These are phyloP conservation scores for Cephalopterus ornatus DNA, from an alignment of 2,113 vertebrate genomes.

Conservation along the genomic window DNA sequence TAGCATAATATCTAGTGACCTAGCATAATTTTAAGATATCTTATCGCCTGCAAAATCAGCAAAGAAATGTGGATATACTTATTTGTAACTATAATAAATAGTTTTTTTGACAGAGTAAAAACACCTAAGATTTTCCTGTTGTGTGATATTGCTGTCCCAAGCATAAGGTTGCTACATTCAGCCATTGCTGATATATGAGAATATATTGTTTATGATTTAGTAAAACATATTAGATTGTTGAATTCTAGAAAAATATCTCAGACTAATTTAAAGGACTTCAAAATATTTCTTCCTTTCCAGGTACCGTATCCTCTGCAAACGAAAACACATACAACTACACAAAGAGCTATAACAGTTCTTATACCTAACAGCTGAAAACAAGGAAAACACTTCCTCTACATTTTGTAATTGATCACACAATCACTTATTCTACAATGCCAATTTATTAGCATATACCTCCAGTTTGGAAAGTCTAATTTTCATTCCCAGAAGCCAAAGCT, in stretches of 20 bases:
- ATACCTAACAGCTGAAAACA: not conserved
- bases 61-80: not conserved
- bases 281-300: not conserved
- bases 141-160: not conserved
- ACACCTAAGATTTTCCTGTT: not conserved
- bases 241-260: not conserved
- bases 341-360: not conserved
- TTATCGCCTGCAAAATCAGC: not conserved
- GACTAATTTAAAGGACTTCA: not conserved
- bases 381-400: not conserved
- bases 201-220: not conserved
- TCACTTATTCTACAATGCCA: not conserved
- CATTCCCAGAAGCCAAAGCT: not conserved
- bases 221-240: not conserved
- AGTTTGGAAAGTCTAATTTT: conserved; percentile 32
- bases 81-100: not conserved
- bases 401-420: not conserved
- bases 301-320: not conserved
- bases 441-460: conserved; percentile 7
- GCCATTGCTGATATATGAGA: not conserved
- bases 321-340: not conserved
- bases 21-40: not conserved
- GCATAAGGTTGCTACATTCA: not conserved
- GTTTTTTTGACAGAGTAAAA: not conserved
- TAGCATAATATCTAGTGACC: not conserved